These are phyloP conservation scores for Syngnathus typhle DNA, from an alignment of 2,113 vertebrate species.

Conservation along the genomic window DNA sequence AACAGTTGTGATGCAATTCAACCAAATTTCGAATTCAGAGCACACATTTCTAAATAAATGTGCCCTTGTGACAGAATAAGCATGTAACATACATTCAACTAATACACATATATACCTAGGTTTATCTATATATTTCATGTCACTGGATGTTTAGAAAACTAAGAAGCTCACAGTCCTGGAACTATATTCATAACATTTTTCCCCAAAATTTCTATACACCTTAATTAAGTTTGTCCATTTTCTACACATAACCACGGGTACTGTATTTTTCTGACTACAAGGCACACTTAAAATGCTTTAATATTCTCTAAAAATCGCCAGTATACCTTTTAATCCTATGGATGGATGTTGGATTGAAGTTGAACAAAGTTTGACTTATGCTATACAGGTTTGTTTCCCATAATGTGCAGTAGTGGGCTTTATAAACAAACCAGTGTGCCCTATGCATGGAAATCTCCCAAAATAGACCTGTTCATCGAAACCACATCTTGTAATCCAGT, in stretches of 20 bases:
- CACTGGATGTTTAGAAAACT: not conserved
- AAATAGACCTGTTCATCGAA: no score
- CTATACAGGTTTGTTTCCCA: no score
- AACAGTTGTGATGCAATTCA: not conserved
- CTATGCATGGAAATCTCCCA: no score
- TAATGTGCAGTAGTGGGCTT: no score
- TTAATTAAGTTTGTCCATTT: slow-evolving; percentile 39
- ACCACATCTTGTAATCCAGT: no score
- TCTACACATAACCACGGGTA: slow-evolving; percentile 43
- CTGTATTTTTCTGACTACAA: no score
- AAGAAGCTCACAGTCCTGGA: not conserved
- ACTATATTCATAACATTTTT: not conserved
- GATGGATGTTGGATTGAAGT: no score
- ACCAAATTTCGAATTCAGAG: not conserved
- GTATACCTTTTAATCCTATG: no score
- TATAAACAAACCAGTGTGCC: no score
- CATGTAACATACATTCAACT: slow-evolving; percentile 18
- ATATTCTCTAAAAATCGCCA: no score
- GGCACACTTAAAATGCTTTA: no score
- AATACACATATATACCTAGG: not conserved
- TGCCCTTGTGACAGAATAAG: not conserved
- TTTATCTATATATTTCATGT: not conserved
- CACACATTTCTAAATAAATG: not conserved
- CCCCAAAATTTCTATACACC: slow-evolving; percentile 17
- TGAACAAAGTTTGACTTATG: no score